Percentiles rank a stretch among this genome's conserved stretches.
Evolutionary conservation across 1,140 invertebrate species (phyloP).

Genomic region (Heliconius nattereri): DNA sequence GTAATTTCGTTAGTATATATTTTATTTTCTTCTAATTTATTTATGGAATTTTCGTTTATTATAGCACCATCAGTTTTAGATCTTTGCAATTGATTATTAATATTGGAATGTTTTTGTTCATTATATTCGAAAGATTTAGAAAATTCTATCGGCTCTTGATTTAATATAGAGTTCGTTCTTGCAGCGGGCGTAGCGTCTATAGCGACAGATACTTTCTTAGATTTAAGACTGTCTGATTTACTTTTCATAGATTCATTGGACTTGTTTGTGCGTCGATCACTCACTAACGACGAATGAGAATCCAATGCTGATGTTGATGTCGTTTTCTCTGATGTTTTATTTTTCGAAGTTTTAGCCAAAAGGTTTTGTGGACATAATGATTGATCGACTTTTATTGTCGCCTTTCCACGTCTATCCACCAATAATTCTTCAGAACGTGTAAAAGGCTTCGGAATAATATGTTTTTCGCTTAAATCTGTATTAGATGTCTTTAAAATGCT

Average conservation of each 20-base stretch:
- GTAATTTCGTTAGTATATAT: conserved; percentile 80
- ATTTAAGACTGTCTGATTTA: conserved; percentile 77
- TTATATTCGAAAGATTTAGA: conserved; percentile 82
- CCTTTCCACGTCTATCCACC: conserved; percentile 60
- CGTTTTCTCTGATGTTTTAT: conserved; percentile 73
- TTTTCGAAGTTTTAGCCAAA: conserved; percentile 52
- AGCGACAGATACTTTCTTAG: conserved; percentile 87
- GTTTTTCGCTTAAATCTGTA: conserved; percentile 75
- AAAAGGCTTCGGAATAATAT: conserved; percentile 57
- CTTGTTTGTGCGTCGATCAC: conserved; percentile 62
- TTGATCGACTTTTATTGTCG: conserved; percentile 46
- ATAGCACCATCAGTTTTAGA: conserved; percentile 75
- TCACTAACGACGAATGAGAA: conserved; percentile 69
- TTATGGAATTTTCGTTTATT: conserved; percentile 38
- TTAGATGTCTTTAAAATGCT: conserved; percentile 83
- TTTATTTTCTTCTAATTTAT: conserved; percentile 54
- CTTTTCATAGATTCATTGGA: conserved; percentile 75
- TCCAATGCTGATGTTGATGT: conserved; percentile 73
- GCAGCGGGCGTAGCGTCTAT: conserved; percentile 88
- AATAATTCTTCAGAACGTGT: conserved; percentile 70
- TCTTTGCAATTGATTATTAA: conserved; percentile 61
- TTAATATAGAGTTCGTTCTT: conserved; percentile 86
- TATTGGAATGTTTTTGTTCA: conserved; percentile 61
- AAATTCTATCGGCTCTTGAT: conserved; percentile 88
- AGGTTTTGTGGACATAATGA: conserved; percentile 47